Conservation (phyloP, 2,888 invertebrate genomes). For the Leptopterna dolabrata region DNA sequence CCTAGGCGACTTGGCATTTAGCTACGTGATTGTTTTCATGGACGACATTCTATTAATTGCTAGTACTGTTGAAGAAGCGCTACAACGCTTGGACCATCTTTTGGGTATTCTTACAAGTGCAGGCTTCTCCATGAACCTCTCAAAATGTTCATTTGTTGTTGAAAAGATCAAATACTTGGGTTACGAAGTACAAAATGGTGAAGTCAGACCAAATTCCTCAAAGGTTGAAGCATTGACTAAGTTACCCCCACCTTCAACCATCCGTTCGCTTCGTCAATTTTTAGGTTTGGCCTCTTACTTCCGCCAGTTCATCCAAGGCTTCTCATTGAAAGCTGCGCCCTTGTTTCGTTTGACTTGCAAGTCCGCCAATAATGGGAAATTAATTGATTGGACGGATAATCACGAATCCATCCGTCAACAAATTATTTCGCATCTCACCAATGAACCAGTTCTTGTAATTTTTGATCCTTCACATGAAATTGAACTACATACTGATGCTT, state of each 20-base stretch:
- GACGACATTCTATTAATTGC: slow-evolving; percentile 61
- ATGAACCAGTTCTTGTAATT: background rate
- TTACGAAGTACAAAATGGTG: slow-evolving; percentile 16
- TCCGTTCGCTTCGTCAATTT: background rate
- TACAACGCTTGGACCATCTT: slow-evolving; percentile 63
- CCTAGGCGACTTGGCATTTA: slow-evolving; percentile 62
- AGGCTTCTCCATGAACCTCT: slow-evolving; percentile 51
- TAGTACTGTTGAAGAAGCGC: slow-evolving; percentile 60
- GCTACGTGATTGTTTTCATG: slow-evolving; percentile 55
- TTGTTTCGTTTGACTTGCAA: background rate
- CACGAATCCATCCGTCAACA: slow-evolving; percentile 22
- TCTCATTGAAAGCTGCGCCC: background rate
- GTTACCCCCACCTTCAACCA: slow-evolving; percentile 3
- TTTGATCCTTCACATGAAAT: slow-evolving; percentile 21
- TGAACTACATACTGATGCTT: slow-evolving; percentile 43
- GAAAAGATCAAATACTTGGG: slow-evolving; percentile 44
- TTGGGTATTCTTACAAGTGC: slow-evolving; percentile 56
- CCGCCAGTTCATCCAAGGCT: slow-evolving; percentile 13
- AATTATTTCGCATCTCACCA: background rate
- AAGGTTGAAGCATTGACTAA: slow-evolving; percentile 25
- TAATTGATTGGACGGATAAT: background rate
- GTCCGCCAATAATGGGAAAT: background rate
- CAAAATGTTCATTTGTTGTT: slow-evolving; percentile 18
- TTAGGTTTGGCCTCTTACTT: slow-evolving; percentile 36
- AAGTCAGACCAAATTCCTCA: background rate